Conservation (phyloP, 2,797 vertebrate species). For the Brachyalestes nurse region DNA sequence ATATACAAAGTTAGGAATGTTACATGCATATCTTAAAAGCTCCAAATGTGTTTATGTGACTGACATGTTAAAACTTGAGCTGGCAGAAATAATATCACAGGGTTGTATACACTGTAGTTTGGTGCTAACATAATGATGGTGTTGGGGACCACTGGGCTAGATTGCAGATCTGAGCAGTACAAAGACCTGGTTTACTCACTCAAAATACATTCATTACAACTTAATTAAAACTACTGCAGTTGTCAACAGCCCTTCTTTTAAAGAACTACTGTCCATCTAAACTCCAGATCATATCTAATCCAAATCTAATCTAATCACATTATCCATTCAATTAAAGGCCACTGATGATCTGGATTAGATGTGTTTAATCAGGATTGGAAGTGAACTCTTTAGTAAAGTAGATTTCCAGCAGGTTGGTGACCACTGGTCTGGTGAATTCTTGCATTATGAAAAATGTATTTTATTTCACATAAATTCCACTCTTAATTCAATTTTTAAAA, state of each 20-base stretch:
- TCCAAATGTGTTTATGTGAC: neutral
- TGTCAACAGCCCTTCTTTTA: too few relatives aligned
- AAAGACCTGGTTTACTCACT: neutral
- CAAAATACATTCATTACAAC: neutral
- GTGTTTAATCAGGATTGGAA: too few relatives aligned
- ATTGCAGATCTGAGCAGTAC: neutral
- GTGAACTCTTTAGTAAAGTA: too few relatives aligned
- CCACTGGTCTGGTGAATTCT: neutral
- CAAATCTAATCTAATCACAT: too few relatives aligned
- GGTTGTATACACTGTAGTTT: too few relatives aligned
- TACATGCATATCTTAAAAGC: neutral
- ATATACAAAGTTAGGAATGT: neutral
- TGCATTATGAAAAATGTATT: neutral
- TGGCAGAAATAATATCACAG: too few relatives aligned
- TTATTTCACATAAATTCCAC: neutral
- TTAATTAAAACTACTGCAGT: neutral
- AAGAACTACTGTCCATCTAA: too few relatives aligned
- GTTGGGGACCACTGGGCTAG: neutral
- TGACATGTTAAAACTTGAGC: too few relatives aligned
- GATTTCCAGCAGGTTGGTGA: too few relatives aligned
- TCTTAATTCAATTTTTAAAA: neutral
- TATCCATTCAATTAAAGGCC: too few relatives aligned
- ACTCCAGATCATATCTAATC: too few relatives aligned
- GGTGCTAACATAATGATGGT: neutral
- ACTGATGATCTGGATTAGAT: too few relatives aligned